Evolutionary conservation across 2,888 invertebrate species (phyloP).

Genomic region (Pollenia griseotomentosa): DNA sequence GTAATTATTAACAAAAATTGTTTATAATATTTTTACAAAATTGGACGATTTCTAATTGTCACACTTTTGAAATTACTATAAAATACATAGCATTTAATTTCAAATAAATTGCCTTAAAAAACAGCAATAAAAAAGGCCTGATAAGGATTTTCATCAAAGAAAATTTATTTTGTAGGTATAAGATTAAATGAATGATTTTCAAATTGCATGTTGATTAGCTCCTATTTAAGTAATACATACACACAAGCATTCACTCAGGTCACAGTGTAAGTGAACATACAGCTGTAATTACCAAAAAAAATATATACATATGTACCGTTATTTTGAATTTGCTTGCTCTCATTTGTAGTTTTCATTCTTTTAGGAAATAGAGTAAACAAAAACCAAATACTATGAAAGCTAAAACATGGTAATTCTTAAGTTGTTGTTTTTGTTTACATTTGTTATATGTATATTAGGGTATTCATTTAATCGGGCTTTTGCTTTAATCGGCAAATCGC

Average conservation of each 20-base stretch:
- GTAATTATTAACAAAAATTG: neutral
- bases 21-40: neutral
- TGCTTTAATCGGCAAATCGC: too few species aligned
- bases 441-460: neutral
- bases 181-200: constrained; percentile 68
- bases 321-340: constrained; percentile 8
- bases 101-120: constrained; percentile 35
- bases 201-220: constrained; percentile 71
- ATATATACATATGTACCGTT: neutral
- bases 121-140: constrained; percentile 1
- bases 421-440: constrained; percentile 54
- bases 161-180: constrained; percentile 42
- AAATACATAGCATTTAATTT: constrained; percentile 50
- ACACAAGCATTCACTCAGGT: constrained; percentile 1
- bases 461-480: too few species aligned
- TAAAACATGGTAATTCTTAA: constrained; percentile 31
- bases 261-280: constrained; percentile 9
- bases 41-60: constrained; percentile 34
- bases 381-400: constrained; percentile 44
- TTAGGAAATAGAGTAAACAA: constrained; percentile 45
- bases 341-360: constrained; percentile 35
- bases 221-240: constrained; percentile 52
- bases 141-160: constrained; percentile 50
- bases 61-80: constrained; percentile 53
- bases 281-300: constrained; percentile 61